Evolutionary conservation across 2,797 vertebrate species (phyloP).

Genomic region (Dipus sagitta): DNA sequence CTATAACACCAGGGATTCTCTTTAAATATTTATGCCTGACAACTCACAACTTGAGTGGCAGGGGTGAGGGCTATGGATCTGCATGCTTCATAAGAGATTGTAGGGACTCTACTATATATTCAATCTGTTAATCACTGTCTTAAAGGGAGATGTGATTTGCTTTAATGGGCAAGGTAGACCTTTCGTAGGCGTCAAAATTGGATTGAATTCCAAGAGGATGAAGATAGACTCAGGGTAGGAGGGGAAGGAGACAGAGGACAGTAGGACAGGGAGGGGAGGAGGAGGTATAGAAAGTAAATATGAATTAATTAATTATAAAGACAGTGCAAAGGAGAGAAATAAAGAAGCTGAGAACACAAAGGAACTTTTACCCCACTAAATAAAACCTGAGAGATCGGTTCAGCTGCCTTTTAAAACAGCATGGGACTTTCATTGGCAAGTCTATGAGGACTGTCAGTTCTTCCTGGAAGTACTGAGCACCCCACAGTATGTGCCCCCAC

Average conservation of each 20-base stretch:
- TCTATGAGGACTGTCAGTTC: not conserved
- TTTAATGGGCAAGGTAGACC: slow-evolving; percentile 29
- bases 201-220: slow-evolving; percentile 32
- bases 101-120: not conserved
- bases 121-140: slow-evolving; percentile 23
- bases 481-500: not conserved
- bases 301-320: slow-evolving; percentile 14
- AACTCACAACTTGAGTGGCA: not conserved
- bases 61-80: not conserved
- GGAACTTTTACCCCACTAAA: slow-evolving; percentile 34
- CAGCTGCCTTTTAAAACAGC: not conserved
- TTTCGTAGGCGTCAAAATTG: not conserved
- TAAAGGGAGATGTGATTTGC: not conserved
- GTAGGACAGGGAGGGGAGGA: not conserved
- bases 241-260: not conserved
- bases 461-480: slow-evolving; percentile 11
- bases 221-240: not conserved
- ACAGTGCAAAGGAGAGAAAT: slow-evolving; percentile 12
- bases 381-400: slow-evolving; percentile 1
- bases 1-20: not conserved
- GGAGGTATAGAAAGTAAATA: not conserved
- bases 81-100: slow-evolving; percentile 6
- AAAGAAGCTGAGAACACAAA: slow-evolving; percentile 18
- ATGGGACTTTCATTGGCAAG: not conserved
- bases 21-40: not conserved